Conservation (phyloP, 1,140 invertebrate species). For the Lerema accius region DNA sequence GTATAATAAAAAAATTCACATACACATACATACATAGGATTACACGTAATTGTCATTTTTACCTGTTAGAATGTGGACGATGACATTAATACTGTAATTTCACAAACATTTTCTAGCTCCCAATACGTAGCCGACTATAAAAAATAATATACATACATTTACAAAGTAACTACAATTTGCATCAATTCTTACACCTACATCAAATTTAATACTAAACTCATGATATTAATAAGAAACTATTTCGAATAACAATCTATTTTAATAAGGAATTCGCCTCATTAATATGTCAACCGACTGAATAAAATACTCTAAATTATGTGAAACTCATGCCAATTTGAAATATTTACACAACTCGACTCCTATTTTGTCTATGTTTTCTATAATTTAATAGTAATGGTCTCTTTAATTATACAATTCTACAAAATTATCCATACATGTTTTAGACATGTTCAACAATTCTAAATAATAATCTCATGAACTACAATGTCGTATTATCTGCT, state of each 20-base stretch:
- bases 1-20: constrained; percentile 40
- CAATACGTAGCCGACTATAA: constrained; percentile 62
- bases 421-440: neutral
- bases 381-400: neutral
- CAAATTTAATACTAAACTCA: constrained; percentile 33
- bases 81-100: constrained; percentile 61
- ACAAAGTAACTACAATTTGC: constrained; percentile 49
- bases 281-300: constrained; percentile 6
- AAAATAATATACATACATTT: constrained; percentile 51
- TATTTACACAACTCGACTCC: constrained; percentile 16
- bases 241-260: neutral
- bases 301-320: constrained; percentile 13
- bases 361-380: constrained; percentile 12
- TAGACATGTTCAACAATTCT: neutral
- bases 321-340: constrained; percentile 29
- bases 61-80: constrained; percentile 59
- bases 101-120: constrained; percentile 63
- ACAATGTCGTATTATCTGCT: neutral
- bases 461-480: neutral
- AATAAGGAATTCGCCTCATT: neutral
- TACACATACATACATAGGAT: constrained; percentile 38
- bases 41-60: constrained; percentile 43
- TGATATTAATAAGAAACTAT: too few species aligned
- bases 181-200: constrained; percentile 36
- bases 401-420: neutral